These are phyloP conservation scores for Sardina pilchardus DNA, from an alignment of 2,113 vertebrate genomes.

Conservation along the genomic window DNA sequence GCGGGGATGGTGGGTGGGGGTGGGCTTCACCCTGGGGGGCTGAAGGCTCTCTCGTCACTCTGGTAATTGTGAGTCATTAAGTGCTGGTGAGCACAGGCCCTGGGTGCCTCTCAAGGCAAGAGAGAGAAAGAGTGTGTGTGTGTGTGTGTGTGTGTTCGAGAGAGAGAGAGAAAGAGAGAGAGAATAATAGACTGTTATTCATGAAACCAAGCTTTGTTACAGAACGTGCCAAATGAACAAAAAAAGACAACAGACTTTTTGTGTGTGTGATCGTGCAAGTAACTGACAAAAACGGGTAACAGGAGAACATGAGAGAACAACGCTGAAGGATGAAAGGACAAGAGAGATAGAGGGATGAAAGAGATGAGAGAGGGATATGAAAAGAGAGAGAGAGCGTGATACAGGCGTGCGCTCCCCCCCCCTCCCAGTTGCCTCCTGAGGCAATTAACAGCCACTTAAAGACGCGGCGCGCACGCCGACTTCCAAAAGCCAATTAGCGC, in stretches of 20 bases:
- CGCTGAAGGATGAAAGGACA: conserved; percentile 31
- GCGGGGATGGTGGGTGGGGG: conserved; percentile 39
- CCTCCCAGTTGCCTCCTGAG: conserved; percentile 55
- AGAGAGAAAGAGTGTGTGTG: neutral
- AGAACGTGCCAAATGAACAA: neutral
- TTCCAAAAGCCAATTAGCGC: conserved; percentile 44
- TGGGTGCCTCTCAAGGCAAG: conserved; percentile 43
- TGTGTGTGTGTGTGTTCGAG: neutral
- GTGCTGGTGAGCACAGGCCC: conserved; percentile 62
- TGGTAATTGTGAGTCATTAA: conserved; percentile 74
- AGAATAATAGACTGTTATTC: neutral
- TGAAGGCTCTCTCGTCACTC: conserved; percentile 54
- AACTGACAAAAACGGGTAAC: neutral
- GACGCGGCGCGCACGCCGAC: conserved; percentile 61
- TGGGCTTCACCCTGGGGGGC: conserved; percentile 55
- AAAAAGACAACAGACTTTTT: conserved; percentile 7
- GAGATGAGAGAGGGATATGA: conserved; percentile 19
- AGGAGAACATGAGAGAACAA: conserved; percentile 8
- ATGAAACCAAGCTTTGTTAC: neutral
- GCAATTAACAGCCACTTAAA: conserved; percentile 66
- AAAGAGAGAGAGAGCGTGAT: conserved; percentile 13
- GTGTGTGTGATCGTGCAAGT: neutral
- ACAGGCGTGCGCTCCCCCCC: conserved; percentile 45
- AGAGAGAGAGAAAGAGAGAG: neutral
- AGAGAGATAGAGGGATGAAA: conserved; percentile 43